Evolutionary conservation across 1,140 invertebrate genomes (phyloP).

Genomic region (Diploscapter pachys): DNA sequence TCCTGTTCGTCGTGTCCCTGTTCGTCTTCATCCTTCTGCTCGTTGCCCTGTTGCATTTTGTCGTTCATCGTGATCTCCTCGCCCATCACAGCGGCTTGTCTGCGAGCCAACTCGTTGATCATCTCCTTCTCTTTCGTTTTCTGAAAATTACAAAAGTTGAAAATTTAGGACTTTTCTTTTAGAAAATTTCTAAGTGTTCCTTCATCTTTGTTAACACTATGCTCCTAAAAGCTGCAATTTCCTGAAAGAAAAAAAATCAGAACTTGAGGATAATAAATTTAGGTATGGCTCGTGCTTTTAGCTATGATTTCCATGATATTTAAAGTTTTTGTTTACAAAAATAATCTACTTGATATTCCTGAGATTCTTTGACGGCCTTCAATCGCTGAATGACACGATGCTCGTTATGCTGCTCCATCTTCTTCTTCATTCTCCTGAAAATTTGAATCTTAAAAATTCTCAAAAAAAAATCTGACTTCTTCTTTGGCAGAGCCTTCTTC

Average conservation of each 20-base stretch:
- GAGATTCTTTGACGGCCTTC: slow-evolving; percentile 24
- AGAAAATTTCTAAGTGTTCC: slow-evolving; percentile 27
- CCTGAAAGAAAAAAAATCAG: no score
- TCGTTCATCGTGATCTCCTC: not conserved
- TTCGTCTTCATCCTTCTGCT: not conserved
- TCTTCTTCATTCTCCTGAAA: slow-evolving; percentile 38
- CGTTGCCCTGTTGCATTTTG: not conserved
- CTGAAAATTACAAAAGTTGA: not conserved
- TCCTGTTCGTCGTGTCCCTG: no score
- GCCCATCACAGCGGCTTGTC: slow-evolving; percentile 23
- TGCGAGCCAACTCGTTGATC: slow-evolving; percentile 21
- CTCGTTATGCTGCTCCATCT: slow-evolving; percentile 32
- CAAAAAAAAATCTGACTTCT: slow-evolving; percentile 28
- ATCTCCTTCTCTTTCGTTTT: slow-evolving; percentile 20
- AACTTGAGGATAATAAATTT: no score
- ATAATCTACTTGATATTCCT: slow-evolving; percentile 17
- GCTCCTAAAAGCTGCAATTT: not conserved
- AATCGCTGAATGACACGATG: slow-evolving; percentile 39
- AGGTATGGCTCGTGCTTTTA: no score
- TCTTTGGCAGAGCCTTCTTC: slow-evolving; percentile 18
- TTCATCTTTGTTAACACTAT: slow-evolving; percentile 15
- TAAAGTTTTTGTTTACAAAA: not conserved
- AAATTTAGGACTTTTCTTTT: not conserved
- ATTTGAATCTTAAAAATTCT: slow-evolving; percentile 7
- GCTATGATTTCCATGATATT: no score